Conservation (phyloP, 1,140 invertebrate species). For the Lineus longissimus region DNA sequence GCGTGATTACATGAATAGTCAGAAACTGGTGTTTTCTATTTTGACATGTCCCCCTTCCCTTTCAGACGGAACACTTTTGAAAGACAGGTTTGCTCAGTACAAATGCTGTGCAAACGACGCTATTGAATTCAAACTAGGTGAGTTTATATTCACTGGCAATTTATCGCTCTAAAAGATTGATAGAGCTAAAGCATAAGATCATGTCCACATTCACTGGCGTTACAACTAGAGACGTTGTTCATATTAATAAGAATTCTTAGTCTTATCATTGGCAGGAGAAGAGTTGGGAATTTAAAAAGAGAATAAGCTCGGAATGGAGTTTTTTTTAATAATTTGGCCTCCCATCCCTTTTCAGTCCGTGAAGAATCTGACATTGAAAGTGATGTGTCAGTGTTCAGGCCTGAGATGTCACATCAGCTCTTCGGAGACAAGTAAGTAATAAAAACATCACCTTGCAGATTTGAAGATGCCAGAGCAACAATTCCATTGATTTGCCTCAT, state of each 20-base stretch:
- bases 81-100: constrained; percentile 35
- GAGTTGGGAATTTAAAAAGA: no score
- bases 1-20: no score
- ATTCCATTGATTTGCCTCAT: constrained; percentile 15
- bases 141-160: constrained; percentile 27
- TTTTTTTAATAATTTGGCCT: neutral
- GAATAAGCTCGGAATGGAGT: no score
- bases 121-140: constrained; percentile 74
- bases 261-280: no score
- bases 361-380: constrained; percentile 67
- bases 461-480: neutral
- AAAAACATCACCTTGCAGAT: neutral
- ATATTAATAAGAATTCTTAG: no score
- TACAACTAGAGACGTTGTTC: no score
- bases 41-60: no score
- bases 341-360: constrained; percentile 60
- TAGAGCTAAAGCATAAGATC: neutral
- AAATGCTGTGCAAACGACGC: constrained; percentile 61
- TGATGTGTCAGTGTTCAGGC: constrained; percentile 69
- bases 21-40: no score
- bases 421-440: constrained; percentile 75
- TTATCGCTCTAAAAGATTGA: neutral
- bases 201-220: no score
- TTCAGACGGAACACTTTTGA: constrained; percentile 16
- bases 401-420: constrained; percentile 90